Conservation (phyloP, 2,113 vertebrate genomes). For the Ammospiza caudacuta region DNA sequence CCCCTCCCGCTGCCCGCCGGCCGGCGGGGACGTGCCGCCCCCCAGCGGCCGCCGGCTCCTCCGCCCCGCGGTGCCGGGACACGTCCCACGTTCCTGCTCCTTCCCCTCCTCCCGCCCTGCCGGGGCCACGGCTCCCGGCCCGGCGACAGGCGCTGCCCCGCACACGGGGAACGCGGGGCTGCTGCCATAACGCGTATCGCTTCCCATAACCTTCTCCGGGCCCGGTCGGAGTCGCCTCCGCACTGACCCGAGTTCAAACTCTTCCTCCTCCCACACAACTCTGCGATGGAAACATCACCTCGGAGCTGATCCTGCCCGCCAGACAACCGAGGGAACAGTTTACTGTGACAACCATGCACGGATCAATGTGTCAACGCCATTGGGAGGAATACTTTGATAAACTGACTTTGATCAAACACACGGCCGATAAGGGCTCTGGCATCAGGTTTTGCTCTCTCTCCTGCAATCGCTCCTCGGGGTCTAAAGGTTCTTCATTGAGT, state of each 20-base stretch:
- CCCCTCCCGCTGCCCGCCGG: background rate
- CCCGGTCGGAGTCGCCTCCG: background rate
- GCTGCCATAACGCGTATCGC: rapidly evolving
- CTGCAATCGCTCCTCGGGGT: background rate
- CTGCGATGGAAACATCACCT: background rate
- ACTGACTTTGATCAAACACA: background rate
- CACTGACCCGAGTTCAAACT: background rate
- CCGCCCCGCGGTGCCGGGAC: background rate
- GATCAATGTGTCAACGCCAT: background rate
- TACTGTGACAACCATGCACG: background rate
- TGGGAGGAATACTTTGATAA: background rate
- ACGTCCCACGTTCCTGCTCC: background rate
- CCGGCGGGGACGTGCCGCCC: background rate
- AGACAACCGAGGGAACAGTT: background rate
- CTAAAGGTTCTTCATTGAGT: conserved; percentile 51
- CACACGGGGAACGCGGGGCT: background rate
- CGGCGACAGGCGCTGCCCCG: background rate
- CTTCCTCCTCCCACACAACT: background rate
- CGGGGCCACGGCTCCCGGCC: rapidly evolving
- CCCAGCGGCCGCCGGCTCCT: background rate
- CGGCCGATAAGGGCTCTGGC: background rate
- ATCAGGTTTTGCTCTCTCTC: background rate
- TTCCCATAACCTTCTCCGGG: background rate
- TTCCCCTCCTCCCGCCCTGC: background rate
- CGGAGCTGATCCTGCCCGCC: background rate